Evolutionary conservation across 2,797 vertebrate genomes (phyloP), one percentile per base, ranked within the genome.

Genomic region (Prunella strophiata): DNA sequence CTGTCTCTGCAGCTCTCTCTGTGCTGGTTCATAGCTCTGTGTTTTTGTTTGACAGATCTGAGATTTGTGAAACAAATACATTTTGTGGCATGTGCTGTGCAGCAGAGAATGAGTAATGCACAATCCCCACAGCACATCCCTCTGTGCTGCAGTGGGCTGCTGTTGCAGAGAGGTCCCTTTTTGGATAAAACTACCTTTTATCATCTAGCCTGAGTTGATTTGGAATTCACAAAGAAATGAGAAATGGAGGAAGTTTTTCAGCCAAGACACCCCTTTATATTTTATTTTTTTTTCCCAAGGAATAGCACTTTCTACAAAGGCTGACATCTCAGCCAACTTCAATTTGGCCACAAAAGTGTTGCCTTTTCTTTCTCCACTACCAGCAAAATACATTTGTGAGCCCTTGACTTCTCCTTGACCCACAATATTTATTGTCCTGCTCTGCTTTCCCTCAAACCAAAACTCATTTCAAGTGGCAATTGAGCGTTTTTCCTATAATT

Each of bases 331-430:
- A 36, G 43, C 66, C 76, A 73, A 48, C 85, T 85, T 84, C 75
- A 66, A 40, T 89, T 83, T 16, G 11, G 36, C 62, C 84, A 81
- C 76, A 92, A 71, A 94, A 90, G 57, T 8, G 32, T 80, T 91
- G 62, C 70, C 55, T 93, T 93, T 85, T 89, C 72, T 79, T 86
- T 43, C 51, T 71, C 73, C 18, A 10, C 43, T 91, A 71, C 55
- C 63, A 82, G 62, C 2, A 3, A 88, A 94, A 92, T 21, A 36
- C 59, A 51, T 91, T 43, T 80, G 52, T 88, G 73, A 89, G 66
- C 70, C 95, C 79, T 88, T 96, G 91, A 91, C 76, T 93, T 45
- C 68, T 94, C 91, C 94, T 94, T 94, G 94, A 95, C 91, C 91
- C 3, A 0, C 43, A 25, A 47, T 72, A 62, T 95, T 73, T 94